These are phyloP conservation scores for Luperina nickerlii DNA, from an alignment of 2,888 invertebrate genomes.

Conservation along the genomic window DNA sequence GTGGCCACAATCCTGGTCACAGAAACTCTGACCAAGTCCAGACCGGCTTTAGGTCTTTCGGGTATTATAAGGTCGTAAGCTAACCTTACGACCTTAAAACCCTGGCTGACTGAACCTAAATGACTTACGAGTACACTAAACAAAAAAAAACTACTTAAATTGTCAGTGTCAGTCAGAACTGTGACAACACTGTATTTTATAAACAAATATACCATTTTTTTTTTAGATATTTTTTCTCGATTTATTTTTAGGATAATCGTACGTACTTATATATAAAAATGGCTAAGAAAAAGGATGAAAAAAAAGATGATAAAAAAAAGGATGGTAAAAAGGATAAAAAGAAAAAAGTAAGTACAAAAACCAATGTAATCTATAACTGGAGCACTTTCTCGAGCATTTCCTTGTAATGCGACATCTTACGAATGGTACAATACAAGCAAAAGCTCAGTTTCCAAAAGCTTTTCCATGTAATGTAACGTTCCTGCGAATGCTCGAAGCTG, in stretches of 20 bases:
- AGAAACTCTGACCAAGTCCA: not conserved
- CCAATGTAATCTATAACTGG: not conserved
- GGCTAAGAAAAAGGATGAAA: conserved; percentile 75
- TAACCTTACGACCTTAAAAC: not conserved
- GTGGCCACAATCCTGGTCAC: not conserved
- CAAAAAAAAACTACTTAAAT: not conserved
- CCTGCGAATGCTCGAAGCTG: too few relatives aligned
- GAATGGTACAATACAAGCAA: too few relatives aligned
- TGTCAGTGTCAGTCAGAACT: conserved; percentile 23
- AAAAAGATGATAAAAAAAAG: not conserved
- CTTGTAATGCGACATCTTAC: too few relatives aligned
- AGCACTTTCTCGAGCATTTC: too few relatives aligned
- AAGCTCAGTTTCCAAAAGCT: too few relatives aligned
- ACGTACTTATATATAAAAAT: conserved; percentile 54
- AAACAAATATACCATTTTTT: conserved; percentile 17
- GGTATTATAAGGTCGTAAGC: too few relatives aligned
- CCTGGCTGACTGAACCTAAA: not conserved
- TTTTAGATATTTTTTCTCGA: not conserved
- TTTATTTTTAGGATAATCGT: conserved; percentile 3
- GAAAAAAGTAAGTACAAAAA: conserved; percentile 63
- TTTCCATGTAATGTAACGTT: too few relatives aligned
- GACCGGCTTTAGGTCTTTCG: too few relatives aligned
- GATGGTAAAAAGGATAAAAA: conserved; percentile 50
- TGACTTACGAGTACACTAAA: not conserved
- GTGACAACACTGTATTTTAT: conserved; percentile 13